Conservation (phyloP, 2,888 invertebrate genomes). For the Pseudococcus viburni region DNA sequence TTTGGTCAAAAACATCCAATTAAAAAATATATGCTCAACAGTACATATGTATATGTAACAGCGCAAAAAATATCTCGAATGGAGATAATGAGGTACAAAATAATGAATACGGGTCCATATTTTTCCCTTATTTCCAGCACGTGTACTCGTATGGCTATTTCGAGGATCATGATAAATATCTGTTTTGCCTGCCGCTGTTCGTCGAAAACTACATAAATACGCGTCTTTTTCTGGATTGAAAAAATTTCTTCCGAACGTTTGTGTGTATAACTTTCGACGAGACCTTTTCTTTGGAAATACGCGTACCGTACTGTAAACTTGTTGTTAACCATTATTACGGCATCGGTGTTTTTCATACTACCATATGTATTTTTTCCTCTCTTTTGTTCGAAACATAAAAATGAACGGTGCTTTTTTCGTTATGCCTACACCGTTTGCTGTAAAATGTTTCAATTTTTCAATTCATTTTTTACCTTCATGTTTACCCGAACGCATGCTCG, state of each 20-base stretch:
- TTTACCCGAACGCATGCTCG: not conserved
- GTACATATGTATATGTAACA: not conserved
- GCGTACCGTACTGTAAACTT: not conserved
- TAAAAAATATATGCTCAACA: not conserved
- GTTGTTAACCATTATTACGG: slow-evolving; percentile 39
- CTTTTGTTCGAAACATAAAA: slow-evolving; percentile 46
- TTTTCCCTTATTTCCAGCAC: not conserved
- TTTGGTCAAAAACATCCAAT: not conserved
- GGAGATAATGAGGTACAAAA: slow-evolving; percentile 17
- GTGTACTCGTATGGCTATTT: not conserved
- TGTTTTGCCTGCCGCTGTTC: not conserved
- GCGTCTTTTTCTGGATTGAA: slow-evolving; percentile 2
- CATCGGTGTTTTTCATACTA: slow-evolving; percentile 18
- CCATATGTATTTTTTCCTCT: slow-evolving; percentile 16
- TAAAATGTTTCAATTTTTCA: slow-evolving; percentile 44
- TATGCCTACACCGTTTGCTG: not conserved
- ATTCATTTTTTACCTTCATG: slow-evolving; percentile 10
- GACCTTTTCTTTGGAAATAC: slow-evolving; percentile 43
- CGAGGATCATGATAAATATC: not conserved
- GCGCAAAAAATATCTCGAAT: not conserved
- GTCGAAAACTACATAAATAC: slow-evolving; percentile 22
- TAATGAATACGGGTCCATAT: not conserved
- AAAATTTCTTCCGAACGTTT: slow-evolving; percentile 23
- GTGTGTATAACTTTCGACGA: slow-evolving; percentile 30
- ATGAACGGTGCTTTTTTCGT: not conserved